Evolutionary conservation across 1,140 invertebrate species (phyloP).

Genomic region (Heliconius congener): DNA sequence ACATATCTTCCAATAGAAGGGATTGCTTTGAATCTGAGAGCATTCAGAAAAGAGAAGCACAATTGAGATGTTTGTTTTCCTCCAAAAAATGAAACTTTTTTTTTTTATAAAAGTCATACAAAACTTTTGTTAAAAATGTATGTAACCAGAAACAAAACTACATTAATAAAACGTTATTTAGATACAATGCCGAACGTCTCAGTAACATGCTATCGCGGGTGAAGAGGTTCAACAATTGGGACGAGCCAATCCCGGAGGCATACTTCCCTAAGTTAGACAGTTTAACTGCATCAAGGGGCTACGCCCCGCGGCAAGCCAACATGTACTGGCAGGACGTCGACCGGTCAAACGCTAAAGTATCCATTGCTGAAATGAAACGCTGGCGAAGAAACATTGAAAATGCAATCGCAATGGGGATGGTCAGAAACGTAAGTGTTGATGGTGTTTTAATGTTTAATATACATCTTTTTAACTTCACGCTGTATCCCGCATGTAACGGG

Average conservation of each 20-base stretch:
- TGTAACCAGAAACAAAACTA: too few relatives aligned
- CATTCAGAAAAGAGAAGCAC: too few relatives aligned
- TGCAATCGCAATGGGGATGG: constrained; percentile 83
- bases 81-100: too few relatives aligned
- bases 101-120: too few relatives aligned
- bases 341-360: constrained; percentile 80
- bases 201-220: constrained; percentile 80
- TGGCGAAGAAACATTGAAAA: constrained; percentile 84
- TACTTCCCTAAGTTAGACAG: constrained; percentile 84
- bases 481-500: too few relatives aligned
- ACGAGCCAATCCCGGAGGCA: constrained; percentile 79
- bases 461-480: too few relatives aligned
- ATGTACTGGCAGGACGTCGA: constrained; percentile 78
- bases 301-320: constrained; percentile 81
- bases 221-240: constrained; percentile 80
- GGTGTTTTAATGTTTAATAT: too few relatives aligned
- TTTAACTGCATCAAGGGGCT: constrained; percentile 79
- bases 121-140: too few relatives aligned
- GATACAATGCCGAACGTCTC: constrained; percentile 84
- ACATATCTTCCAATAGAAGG: too few relatives aligned
- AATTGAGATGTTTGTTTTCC: too few relatives aligned
- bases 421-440: constrained; percentile 45
- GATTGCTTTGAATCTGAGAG: too few relatives aligned
- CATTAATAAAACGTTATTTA: neutral
- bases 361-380: constrained; percentile 81